Evolutionary conservation across 2,113 vertebrate genomes (phyloP).

Genomic region (Macquaria ambigua): DNA sequence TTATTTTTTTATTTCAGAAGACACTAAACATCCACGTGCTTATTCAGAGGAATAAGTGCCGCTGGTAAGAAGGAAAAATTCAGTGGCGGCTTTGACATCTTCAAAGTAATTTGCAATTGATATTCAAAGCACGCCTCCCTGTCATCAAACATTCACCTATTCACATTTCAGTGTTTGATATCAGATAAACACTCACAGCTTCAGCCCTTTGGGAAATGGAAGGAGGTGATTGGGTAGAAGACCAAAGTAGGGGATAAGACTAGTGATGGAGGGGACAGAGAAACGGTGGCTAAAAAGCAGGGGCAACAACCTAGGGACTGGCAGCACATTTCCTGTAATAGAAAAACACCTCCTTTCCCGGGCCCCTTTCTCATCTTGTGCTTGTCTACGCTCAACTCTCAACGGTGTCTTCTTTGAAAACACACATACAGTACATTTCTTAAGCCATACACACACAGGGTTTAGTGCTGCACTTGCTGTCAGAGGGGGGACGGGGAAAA

Average conservation of each 20-base stretch:
- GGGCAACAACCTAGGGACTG: background rate
- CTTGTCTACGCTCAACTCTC: conserved; percentile 44
- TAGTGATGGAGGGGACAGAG: background rate
- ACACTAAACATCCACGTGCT: background rate
- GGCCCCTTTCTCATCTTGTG: conserved; percentile 21
- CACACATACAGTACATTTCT: conserved; percentile 50
- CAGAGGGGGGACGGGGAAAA: background rate
- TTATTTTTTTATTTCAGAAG: background rate
- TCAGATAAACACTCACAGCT: conserved; percentile 11
- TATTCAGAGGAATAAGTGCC: background rate
- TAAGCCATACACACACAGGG: conserved; percentile 43
- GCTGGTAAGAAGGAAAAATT: background rate
- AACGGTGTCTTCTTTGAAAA: conserved; percentile 44
- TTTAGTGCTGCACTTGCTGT: conserved; percentile 65
- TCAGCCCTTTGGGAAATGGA: conserved; percentile 9
- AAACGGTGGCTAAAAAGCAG: background rate
- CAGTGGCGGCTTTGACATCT: conserved; percentile 9
- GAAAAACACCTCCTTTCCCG: conserved; percentile 11
- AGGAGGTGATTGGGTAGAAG: conserved; percentile 34
- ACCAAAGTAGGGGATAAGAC: background rate
- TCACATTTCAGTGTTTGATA: conserved; percentile 46
- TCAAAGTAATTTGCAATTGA: conserved; percentile 35
- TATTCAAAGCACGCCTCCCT: conserved; percentile 26
- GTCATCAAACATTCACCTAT: conserved; percentile 45
- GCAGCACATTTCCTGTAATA: conserved; percentile 23